Percentiles rank a stretch among this genome's conserved stretches.
Evolutionary conservation across 2,888 invertebrate genomes (phyloP).

Genomic region (Oscheius onirici): DNA sequence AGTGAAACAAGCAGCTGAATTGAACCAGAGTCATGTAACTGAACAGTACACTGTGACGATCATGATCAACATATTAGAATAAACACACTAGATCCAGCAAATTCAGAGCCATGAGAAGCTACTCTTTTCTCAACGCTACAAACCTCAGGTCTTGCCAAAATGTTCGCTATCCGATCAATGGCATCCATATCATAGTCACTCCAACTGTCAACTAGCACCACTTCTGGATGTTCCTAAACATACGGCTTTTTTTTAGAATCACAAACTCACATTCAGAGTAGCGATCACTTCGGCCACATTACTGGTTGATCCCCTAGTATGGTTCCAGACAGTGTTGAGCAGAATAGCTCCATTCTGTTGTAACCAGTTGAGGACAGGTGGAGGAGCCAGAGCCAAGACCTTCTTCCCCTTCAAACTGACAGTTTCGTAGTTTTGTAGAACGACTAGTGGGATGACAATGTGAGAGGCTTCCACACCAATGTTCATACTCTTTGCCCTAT

Average conservation of each 20-base stretch:
- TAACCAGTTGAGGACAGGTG: constrained; percentile 2
- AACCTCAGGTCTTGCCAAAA: constrained; percentile 11
- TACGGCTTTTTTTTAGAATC: neutral
- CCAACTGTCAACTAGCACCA: constrained; percentile 24
- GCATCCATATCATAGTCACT: constrained; percentile 22
- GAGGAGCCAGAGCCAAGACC: constrained; percentile 20
- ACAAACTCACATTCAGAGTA: neutral
- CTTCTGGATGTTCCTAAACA: constrained; percentile 8
- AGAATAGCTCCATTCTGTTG: constrained; percentile 3
- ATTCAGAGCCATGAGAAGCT: too few species aligned
- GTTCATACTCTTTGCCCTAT: constrained; percentile 7
- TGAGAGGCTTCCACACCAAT: neutral
- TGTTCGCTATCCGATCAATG: constrained; percentile 16
- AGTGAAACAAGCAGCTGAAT: too few species aligned
- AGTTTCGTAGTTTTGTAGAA: neutral
- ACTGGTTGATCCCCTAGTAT: constrained; percentile 4
- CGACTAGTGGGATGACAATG: constrained; percentile 6
- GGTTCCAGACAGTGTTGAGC: constrained; percentile 3
- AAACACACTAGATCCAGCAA: too few species aligned
- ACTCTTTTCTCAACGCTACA: too few species aligned
- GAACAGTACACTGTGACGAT: too few species aligned
- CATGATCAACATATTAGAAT: too few species aligned
- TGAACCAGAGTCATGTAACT: too few species aligned
- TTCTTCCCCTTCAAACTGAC: neutral
- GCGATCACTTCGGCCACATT: neutral